Base-by-base conservation (phyloP, 2,888 invertebrate genomes). In the Ophraella communa region DNA sequence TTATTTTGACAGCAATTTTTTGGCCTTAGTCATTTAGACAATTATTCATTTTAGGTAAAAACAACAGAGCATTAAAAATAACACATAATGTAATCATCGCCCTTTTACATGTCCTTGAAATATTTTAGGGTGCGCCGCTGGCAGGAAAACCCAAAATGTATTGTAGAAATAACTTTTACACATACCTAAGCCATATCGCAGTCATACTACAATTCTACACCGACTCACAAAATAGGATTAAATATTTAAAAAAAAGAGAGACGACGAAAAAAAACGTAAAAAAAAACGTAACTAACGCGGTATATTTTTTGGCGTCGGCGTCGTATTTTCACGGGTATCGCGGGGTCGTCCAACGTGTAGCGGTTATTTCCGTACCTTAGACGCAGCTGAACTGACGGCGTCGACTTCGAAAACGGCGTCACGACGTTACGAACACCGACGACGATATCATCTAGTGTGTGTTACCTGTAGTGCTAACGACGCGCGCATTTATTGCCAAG, bases 331-430 rank as follows among this genome's bases (percentile, higher is more conserved):
- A 24, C 45, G 60, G 21, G 75, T 79, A 78, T 77, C 77, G 70
- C 75, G 76, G 74, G n/a, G 5, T n/a, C 75, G 78, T 75, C 76
- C 72, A 69, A 72, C 52, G 27, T 60, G 72, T 77, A 76, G 77
- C 78, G 78, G 74, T 77, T 79, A 79, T 79, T 79, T 79, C 77
- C 77, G 79, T 77, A 33, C 77, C 76, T 76, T 73, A 74, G 79
- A 77, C 78, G 78, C 74, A 76, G 77, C 79, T 79, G 75, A 77
- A 81, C 80, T 79, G 77, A 74, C 74, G 70, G 69, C 73, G 60
- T 51, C 49, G 49, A 51, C n/a, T 51, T 51, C 8, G 65, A 65
- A 64, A 74, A 76, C 49, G 49, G 74, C 78, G 76, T 77, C 77
- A 74, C 72, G 71, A 69, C 70, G 70, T 42, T 66, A 62, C 62